Evolutionary conservation across 2,888 invertebrate genomes (phyloP), one percentile per base, ranked within the genome.

Genomic region (Melanotus villosus): DNA sequence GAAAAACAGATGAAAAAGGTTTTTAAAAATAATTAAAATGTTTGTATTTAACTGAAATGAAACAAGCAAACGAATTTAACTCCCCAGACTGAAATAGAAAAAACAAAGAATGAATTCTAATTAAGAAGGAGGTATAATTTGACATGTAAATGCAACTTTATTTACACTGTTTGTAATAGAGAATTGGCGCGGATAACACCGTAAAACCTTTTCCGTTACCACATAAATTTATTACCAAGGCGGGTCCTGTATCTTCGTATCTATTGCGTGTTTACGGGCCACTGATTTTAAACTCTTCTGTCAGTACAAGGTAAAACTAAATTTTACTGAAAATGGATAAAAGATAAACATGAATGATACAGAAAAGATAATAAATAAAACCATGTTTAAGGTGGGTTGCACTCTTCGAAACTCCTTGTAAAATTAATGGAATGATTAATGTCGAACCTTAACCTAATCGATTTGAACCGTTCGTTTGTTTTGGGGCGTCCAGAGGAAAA

Each of bases 241-340:
- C 65, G 71, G 64, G 36, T 52, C 62, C 67, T 71, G 63, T 71
- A 71, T 68, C 71, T 71, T 62, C 52, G 58, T 60, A 71, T 68
- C 71, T 68, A 71, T 71, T 68, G 71, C 71, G 68, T 71, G 71
- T 57, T 71, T 71, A 62, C 64, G 50, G 65, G 65, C 71, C 58
- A 71, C 71, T 62, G 68, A 68, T 68, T 71, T 71, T 58, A 70
- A 70, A 62, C 63, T 66, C 56, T 70, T 66, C 57, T 63, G 60
- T 47, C 62, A 65, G 65, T 50, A 62, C 52, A 58, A 57, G 58
- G 63, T 68, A 62, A 63, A 68, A 64, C 63, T 68, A 68, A 63
- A 68, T 64, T 63, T 52, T 23, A 23, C 63, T 36, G 63, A 50
- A 63, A 57, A 57, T 43, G 63, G 58, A 63, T 59, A 58, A 36